Evolutionary conservation across 2,113 vertebrate genomes (phyloP).

Genomic region (Daphoenositta chrysoptera): DNA sequence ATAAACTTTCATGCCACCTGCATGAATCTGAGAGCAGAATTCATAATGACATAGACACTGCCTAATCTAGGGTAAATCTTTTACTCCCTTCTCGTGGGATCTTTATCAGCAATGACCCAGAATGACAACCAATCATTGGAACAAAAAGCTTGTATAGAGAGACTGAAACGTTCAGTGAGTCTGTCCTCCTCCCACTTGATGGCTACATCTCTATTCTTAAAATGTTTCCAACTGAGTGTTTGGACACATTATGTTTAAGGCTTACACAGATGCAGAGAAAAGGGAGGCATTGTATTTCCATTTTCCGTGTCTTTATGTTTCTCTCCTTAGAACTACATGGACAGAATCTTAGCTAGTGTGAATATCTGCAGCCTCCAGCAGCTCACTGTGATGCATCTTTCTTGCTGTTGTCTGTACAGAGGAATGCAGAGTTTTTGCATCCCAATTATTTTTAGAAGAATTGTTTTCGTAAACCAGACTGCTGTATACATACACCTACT

Average conservation of each 20-base stretch:
- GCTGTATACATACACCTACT: neutral
- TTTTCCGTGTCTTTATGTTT: neutral
- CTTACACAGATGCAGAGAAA: neutral
- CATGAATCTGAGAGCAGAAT: conserved; percentile 34
- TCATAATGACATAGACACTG: neutral
- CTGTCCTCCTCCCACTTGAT: neutral
- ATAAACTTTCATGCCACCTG: conserved; percentile 15
- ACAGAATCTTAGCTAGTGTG: neutral
- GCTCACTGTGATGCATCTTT: neutral
- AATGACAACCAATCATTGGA: conserved; percentile 23
- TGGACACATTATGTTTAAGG: neutral
- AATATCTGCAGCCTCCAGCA: neutral
- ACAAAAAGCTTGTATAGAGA: neutral
- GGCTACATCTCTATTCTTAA: neutral
- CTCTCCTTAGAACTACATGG: neutral
- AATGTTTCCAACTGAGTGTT: neutral
- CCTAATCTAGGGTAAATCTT: conserved; percentile 14
- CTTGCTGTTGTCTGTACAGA: neutral
- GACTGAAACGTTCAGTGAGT: neutral
- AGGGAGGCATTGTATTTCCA: neutral
- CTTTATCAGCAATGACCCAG: conserved; percentile 48
- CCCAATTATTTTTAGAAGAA: neutral
- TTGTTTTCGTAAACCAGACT: neutral
- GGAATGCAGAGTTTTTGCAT: neutral
- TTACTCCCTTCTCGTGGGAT: conserved; percentile 3